phyloP scores from a whole-genome alignment of 1,140 invertebrate genomes.

The Rhagoletis pomonella region DNA sequence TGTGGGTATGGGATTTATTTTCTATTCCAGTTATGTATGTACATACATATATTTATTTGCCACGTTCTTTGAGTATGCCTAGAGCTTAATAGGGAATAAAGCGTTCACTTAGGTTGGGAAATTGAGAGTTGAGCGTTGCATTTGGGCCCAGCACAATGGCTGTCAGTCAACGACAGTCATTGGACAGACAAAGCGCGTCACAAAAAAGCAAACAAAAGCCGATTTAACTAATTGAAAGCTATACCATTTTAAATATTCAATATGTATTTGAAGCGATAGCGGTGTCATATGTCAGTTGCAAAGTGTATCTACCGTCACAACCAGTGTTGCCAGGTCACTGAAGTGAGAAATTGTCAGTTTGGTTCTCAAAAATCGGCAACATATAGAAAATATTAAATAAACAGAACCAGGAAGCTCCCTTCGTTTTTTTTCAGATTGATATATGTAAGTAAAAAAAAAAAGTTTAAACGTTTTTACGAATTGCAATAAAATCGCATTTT shows the following conservation, averaged over 20 bases:
- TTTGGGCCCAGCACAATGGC: not conserved
- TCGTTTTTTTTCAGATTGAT: no score
- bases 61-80: not conserved
- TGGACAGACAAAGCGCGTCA: constrained; percentile 5
- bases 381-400: no score
- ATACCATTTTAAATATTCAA: not conserved
- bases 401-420: no score
- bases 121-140: not conserved
- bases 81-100: not conserved
- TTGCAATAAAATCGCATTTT: no score
- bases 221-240: constrained; percentile 44
- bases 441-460: no score
- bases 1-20: constrained; percentile 9
- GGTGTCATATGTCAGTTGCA: constrained; percentile 15
- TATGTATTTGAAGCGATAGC: not conserved
- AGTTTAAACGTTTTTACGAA: no score
- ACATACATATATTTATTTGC: not conserved
- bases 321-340: no score
- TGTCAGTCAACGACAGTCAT: constrained; percentile 7
- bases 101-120: not conserved
- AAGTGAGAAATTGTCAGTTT: no score
- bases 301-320: not conserved
- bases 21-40: not conserved
- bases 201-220: constrained; percentile 6
- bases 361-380: no score